A percentile compares a stretch with the other conserved stretches of the same genome.
These are phyloP conservation scores for Mechanitis mazaeus DNA, from an alignment of 2,888 invertebrate genomes.

Conservation along the genomic window DNA sequence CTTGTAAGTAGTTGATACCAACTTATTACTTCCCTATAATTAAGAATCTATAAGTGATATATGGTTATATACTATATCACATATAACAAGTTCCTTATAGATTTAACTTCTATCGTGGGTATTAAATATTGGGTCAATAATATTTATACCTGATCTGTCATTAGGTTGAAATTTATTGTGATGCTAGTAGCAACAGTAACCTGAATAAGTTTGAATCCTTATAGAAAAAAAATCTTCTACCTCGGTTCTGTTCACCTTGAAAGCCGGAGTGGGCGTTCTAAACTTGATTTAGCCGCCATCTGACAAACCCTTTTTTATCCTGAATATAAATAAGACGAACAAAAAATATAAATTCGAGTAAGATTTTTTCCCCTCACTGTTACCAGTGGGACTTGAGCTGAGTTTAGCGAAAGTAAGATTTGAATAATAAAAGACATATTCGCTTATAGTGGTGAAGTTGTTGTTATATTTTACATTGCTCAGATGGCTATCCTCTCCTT, in stretches of 20 bases:
- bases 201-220: constrained; percentile 44
- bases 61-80: neutral
- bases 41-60: too few relatives aligned
- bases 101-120: neutral
- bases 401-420: constrained; percentile 67
- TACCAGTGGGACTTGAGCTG: constrained; percentile 50
- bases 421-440: constrained; percentile 65
- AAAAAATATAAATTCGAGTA: constrained; percentile 59
- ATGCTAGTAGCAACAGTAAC: constrained; percentile 48
- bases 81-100: neutral
- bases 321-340: constrained; percentile 70
- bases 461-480: constrained; percentile 49
- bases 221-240: constrained; percentile 54
- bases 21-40: neutral
- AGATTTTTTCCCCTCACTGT: constrained; percentile 52
- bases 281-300: constrained; percentile 72
- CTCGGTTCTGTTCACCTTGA: constrained; percentile 68
- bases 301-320: constrained; percentile 74
- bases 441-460: constrained; percentile 53
- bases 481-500: constrained; percentile 34
- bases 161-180: constrained; percentile 29
- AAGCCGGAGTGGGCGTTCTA: constrained; percentile 60
- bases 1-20: neutral
- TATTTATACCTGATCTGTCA: neutral
- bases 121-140: neutral